A percentile compares a stretch with the other conserved stretches of the same genome.
Evolutionary conservation across 2,888 invertebrate genomes (phyloP).

Genomic region (Creontiades dilutus): DNA sequence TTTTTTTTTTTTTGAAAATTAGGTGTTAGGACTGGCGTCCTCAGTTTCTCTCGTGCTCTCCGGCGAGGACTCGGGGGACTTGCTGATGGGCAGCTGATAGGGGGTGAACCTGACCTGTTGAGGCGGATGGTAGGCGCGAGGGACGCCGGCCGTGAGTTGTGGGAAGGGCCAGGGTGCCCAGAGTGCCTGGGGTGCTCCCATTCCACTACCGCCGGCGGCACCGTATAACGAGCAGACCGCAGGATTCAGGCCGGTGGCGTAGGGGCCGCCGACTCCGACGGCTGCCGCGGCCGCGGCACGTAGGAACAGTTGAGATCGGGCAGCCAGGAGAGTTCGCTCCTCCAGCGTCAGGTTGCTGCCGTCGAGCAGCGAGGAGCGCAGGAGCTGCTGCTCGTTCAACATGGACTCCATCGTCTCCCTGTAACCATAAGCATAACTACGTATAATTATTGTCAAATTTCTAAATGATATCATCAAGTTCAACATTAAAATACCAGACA

Average conservation of each 20-base stretch:
- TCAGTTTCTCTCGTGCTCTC: conserved; percentile 73
- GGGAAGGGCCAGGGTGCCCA: conserved; percentile 77
- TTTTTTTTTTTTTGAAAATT: background rate
- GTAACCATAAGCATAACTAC: conserved; percentile 75
- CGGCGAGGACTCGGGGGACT: conserved; percentile 74
- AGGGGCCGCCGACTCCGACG: conserved; percentile 78
- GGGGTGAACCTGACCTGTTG: conserved; percentile 70
- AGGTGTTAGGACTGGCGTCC: conserved; percentile 70
- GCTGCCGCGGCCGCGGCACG: conserved; percentile 85
- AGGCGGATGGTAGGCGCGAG: conserved; percentile 66
- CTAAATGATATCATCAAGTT: background rate
- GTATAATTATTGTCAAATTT: conserved; percentile 32
- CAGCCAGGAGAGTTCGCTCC: conserved; percentile 86
- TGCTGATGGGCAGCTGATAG: conserved; percentile 72
- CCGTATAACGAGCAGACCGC: conserved; percentile 73
- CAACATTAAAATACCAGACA: background rate
- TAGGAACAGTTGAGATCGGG: conserved; percentile 86
- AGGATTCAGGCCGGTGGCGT: conserved; percentile 74
- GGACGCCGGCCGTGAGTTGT: conserved; percentile 79
- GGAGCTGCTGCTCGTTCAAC: conserved; percentile 88
- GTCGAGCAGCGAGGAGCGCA: conserved; percentile 82
- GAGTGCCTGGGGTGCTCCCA: conserved; percentile 64
- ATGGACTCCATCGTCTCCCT: conserved; percentile 89
- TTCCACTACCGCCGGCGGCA: conserved; percentile 72
- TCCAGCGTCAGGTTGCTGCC: conserved; percentile 87